A percentile compares a stretch with the other conserved stretches of the same genome.
Evolutionary conservation across 1,140 invertebrate species (phyloP).

Genomic region (Globodera rostochiensis): DNA sequence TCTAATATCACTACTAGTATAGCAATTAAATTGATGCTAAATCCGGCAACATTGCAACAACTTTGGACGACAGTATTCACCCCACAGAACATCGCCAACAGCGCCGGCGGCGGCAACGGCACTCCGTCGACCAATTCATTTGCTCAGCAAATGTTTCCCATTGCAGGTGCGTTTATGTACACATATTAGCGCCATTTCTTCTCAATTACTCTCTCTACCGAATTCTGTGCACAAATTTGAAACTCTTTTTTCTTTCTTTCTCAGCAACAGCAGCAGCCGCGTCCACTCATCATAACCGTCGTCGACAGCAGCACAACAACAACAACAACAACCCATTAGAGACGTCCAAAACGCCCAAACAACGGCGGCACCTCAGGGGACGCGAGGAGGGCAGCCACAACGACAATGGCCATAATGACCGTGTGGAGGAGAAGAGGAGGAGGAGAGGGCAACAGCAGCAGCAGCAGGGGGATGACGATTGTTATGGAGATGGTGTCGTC

Average conservation of each 20-base stretch:
- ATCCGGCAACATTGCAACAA: slow-evolving; percentile 10
- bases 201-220: too few relatives aligned
- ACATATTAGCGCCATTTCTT: too few relatives aligned
- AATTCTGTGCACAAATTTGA: too few relatives aligned
- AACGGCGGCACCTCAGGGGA: not conserved
- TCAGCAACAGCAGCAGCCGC: not conserved
- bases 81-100: not conserved
- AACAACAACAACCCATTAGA: not conserved
- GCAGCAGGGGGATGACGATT: too few relatives aligned
- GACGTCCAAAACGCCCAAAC: not conserved
- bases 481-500: too few relatives aligned
- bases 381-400: not conserved
- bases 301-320: not conserved
- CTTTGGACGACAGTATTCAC: slow-evolving; percentile 8
- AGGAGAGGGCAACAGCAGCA: too few relatives aligned
- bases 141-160: not conserved
- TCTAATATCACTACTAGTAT: not conserved
- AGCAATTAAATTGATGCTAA: not conserved
- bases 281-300: not conserved
- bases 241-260: too few relatives aligned
- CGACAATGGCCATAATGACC: not conserved
- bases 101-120: not conserved
- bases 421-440: too few relatives aligned
- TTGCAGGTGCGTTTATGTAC: not conserved
- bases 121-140: not conserved